Conservation (phyloP, 1,140 invertebrate genomes). For the Danaus plexippus region DNA sequence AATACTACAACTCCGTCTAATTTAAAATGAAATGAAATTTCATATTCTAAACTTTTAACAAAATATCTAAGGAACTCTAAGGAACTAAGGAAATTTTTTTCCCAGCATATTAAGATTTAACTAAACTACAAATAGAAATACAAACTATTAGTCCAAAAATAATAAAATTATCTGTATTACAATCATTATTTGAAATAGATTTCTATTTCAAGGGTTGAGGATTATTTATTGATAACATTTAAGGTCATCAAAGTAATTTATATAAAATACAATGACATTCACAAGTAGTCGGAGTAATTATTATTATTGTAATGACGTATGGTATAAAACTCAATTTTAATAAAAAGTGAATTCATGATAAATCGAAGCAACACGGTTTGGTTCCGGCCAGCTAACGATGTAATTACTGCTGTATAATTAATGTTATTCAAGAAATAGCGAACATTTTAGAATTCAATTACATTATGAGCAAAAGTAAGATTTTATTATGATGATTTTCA, state of each 20-base stretch:
- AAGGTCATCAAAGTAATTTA: constrained; percentile 4
- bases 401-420: constrained; percentile 20
- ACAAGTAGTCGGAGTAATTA: too few relatives aligned
- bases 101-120: too few relatives aligned
- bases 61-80: too few relatives aligned
- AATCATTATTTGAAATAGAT: neutral
- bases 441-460: constrained; percentile 13
- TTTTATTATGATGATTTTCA: too few relatives aligned
- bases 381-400: constrained; percentile 9
- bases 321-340: too few relatives aligned
- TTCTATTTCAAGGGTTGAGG: neutral
- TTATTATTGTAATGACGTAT: too few relatives aligned
- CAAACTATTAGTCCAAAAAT: too few relatives aligned
- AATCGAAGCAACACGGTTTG: constrained; percentile 5
- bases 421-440: constrained; percentile 9
- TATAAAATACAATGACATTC: too few relatives aligned
- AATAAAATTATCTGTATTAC: neutral
- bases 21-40: constrained; percentile 6
- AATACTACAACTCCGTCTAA: constrained; percentile 55
- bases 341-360: too few relatives aligned
- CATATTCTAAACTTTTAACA: neutral
- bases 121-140: too few relatives aligned
- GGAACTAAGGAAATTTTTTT: too few relatives aligned
- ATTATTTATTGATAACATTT: neutral
- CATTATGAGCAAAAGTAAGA: neutral